phyloP scores from a whole-genome alignment of 2,888 invertebrate genomes.

The Plagiodera versicolora region DNA sequence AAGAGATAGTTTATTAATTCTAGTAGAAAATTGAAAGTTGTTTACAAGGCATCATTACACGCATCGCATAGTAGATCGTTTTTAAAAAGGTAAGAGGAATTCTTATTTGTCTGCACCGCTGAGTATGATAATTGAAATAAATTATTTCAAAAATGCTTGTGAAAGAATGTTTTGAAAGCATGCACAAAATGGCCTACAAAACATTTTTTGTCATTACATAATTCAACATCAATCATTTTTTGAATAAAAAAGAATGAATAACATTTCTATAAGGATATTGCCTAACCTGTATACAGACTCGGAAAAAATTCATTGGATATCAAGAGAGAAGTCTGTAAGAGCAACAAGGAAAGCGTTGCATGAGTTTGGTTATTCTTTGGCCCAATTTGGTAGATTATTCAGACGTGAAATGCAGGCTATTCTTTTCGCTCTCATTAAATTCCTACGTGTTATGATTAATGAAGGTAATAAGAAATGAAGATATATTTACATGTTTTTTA shows the following conservation, averaged over 20 bases:
- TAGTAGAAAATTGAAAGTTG: background rate
- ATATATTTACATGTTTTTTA: conserved; percentile 72
- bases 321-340: too few relatives aligned
- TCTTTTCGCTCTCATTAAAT: background rate
- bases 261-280: background rate
- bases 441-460: background rate
- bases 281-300: too few relatives aligned
- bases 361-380: too few relatives aligned
- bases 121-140: background rate
- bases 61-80: background rate
- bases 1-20: background rate
- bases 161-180: background rate
- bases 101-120: background rate
- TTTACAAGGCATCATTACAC: background rate
- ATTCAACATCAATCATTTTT: background rate
- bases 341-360: too few relatives aligned
- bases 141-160: background rate
- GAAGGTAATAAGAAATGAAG: conserved; percentile 15
- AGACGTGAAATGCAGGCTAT: conserved; percentile 13
- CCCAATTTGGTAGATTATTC: too few relatives aligned
- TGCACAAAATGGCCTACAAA: background rate
- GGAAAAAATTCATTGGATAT: too few relatives aligned
- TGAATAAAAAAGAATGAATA: background rate
- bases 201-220: background rate
- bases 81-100: background rate